A percentile compares a stretch with the other conserved stretches of the same genome.
phyloP scores from a whole-genome alignment of 1,140 invertebrate species.

The Zaprionus vittiger region DNA sequence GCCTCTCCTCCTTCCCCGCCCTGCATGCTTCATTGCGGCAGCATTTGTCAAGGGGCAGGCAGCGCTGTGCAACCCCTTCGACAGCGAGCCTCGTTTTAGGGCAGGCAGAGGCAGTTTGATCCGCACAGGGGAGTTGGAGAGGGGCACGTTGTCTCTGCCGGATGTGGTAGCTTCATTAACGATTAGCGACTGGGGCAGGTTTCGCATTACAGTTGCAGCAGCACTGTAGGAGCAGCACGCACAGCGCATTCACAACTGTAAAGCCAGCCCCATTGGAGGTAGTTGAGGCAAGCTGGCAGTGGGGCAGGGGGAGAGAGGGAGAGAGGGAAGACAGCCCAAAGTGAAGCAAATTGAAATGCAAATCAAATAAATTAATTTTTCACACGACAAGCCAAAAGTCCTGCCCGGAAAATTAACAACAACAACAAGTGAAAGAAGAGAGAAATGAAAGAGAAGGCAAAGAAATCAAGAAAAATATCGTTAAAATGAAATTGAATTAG shows the following conservation, averaged over 20 bases:
- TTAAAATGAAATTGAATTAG: constrained; percentile 74
- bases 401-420: neutral
- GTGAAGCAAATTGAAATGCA: constrained; percentile 49
- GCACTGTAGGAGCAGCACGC: constrained; percentile 1
- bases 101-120: neutral
- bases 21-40: constrained; percentile 60
- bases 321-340: neutral
- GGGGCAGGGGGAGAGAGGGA: neutral
- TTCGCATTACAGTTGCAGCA: constrained; percentile 27
- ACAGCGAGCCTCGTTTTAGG: constrained; percentile 10
- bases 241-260: neutral
- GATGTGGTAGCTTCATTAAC: constrained; percentile 61
- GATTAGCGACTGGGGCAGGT: constrained; percentile 16
- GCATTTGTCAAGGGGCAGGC: constrained; percentile 51
- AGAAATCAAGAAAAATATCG: constrained; percentile 50
- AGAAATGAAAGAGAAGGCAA: neutral
- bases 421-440: neutral
- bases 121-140: neutral
- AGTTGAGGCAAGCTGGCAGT: too few relatives aligned
- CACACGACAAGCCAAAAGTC: constrained; percentile 26
- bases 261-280: too few relatives aligned
- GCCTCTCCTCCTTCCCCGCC: neutral
- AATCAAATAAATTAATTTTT: constrained; percentile 68
- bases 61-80: constrained; percentile 8
- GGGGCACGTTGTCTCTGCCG: constrained; percentile 18